Conservation (phyloP, 1,140 invertebrate genomes). For the Drosophila erecta region DNA sequence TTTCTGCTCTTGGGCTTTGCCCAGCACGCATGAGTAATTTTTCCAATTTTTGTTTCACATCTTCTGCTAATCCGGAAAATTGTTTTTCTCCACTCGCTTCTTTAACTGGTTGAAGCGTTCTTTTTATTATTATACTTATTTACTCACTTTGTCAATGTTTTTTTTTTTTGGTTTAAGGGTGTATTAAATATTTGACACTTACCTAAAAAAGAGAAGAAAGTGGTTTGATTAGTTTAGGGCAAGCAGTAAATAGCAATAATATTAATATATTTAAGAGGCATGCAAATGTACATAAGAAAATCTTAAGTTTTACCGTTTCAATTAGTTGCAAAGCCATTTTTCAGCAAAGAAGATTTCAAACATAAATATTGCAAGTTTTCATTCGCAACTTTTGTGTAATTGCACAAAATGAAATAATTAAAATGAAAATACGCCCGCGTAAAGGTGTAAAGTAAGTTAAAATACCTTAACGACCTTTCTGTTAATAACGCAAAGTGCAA, state of each 20-base stretch:
- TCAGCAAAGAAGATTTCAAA: slow-evolving; percentile 50
- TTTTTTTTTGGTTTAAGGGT: neutral
- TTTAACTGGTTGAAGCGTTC: slow-evolving; percentile 1
- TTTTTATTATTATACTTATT: slow-evolving; percentile 37
- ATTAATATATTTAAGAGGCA: slow-evolving; percentile 22
- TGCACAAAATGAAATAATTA: slow-evolving; percentile 77
- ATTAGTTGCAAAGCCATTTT: slow-evolving; percentile 52
- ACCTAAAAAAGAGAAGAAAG: slow-evolving; percentile 52
- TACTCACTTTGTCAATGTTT: slow-evolving; percentile 78
- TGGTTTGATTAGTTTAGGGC: slow-evolving; percentile 14
- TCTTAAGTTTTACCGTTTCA: slow-evolving; percentile 46
- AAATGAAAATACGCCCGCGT: slow-evolving; percentile 48
- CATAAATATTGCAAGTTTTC: slow-evolving; percentile 38
- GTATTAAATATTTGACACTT: slow-evolving; percentile 44
- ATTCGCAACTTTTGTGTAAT: slow-evolving; percentile 58
- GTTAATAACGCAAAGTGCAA: slow-evolving; percentile 81
- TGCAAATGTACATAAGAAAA: slow-evolving; percentile 15
- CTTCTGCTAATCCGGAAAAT: slow-evolving; percentile 75
- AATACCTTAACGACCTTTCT: slow-evolving; percentile 75
- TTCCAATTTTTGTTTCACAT: slow-evolving; percentile 78
- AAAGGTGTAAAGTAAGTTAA: slow-evolving; percentile 70
- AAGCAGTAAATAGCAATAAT: neutral
- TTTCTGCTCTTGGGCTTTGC: slow-evolving; percentile 32
- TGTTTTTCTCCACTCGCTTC: slow-evolving; percentile 42
- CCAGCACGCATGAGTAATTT: slow-evolving; percentile 74